Evolutionary conservation across 2,797 vertebrate genomes (phyloP).

Genomic region (Yasuhikotakia modesta): DNA sequence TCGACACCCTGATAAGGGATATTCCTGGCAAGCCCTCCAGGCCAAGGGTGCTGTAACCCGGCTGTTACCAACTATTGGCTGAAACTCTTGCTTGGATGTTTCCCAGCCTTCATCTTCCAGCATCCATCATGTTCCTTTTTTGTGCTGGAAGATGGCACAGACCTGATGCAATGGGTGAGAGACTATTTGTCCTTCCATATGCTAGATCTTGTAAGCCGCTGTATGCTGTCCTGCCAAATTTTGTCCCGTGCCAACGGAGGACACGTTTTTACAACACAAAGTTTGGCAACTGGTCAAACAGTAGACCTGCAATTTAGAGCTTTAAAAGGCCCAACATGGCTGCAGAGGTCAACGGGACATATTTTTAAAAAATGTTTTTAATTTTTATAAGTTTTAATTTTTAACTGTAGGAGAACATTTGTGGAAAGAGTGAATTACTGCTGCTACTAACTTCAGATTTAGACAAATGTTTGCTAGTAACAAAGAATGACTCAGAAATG

Average conservation of each 20-base stretch:
- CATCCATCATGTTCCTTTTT: conserved; percentile 86
- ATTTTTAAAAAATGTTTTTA: not conserved
- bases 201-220: conserved; percentile 90
- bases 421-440: too few relatives aligned
- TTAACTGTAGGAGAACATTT: too few relatives aligned
- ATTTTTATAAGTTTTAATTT: too few relatives aligned
- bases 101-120: conserved; percentile 79
- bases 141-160: conserved; percentile 84
- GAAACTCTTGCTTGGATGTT: conserved; percentile 77
- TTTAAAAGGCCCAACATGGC: conserved; percentile 54
- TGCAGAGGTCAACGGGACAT: conserved; percentile 41
- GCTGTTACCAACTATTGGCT: conserved; percentile 72
- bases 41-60: conserved; percentile 71
- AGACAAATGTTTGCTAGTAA: too few relatives aligned
- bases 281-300: conserved; percentile 69
- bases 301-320: conserved; percentile 68
- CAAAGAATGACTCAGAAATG: too few relatives aligned
- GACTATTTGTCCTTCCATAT: conserved; percentile 94
- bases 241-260: conserved; percentile 77
- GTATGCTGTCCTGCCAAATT: conserved; percentile 86
- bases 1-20: conserved; percentile 36
- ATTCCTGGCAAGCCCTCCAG: conserved; percentile 61
- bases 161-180: conserved; percentile 90
- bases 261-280: conserved; percentile 80
- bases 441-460: too few relatives aligned